Conservation (phyloP, 2,888 invertebrate genomes). For the Parnassius glacialis region DNA sequence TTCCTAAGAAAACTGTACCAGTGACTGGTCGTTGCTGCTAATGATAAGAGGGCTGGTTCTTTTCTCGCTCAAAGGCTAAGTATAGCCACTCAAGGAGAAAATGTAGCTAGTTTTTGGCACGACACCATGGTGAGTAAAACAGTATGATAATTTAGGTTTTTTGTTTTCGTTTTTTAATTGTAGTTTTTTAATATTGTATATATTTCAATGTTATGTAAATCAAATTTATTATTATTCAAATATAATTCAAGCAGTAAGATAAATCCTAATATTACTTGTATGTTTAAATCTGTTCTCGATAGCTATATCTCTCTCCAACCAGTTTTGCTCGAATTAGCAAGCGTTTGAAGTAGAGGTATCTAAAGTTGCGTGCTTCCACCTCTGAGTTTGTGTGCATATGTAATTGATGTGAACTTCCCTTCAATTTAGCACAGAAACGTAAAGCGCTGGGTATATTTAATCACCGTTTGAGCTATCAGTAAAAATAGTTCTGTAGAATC, state of each 20-base stretch:
- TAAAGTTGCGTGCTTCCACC: constrained; percentile 50
- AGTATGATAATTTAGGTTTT: no score
- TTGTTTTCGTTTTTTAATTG: no score
- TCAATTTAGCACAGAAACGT: constrained; percentile 46
- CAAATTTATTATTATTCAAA: background rate
- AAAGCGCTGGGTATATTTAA: constrained; percentile 37
- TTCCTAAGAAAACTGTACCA: no score
- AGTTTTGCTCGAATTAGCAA: constrained; percentile 45
- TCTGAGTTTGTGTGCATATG: constrained; percentile 56
- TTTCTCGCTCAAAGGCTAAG: no score
- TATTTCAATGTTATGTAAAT: no score
- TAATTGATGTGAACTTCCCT: constrained; percentile 61
- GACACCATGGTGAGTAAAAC: no score
- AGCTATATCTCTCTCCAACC: constrained; percentile 37
- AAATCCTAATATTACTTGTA: constrained; percentile 37
- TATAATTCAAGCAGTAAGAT: constrained; percentile 16
- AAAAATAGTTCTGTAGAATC: constrained; percentile 7
- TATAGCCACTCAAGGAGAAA: no score
- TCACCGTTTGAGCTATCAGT: constrained; percentile 32
- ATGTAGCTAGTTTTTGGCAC: no score
- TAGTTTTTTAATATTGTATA: no score
- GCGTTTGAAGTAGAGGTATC: constrained; percentile 44
- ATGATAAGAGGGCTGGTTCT: no score
- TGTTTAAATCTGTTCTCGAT: constrained; percentile 28
- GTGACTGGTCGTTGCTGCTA: no score